These are phyloP conservation scores for Prinia subflava DNA, from an alignment of 2,113 vertebrate genomes.

Conservation along the genomic window DNA sequence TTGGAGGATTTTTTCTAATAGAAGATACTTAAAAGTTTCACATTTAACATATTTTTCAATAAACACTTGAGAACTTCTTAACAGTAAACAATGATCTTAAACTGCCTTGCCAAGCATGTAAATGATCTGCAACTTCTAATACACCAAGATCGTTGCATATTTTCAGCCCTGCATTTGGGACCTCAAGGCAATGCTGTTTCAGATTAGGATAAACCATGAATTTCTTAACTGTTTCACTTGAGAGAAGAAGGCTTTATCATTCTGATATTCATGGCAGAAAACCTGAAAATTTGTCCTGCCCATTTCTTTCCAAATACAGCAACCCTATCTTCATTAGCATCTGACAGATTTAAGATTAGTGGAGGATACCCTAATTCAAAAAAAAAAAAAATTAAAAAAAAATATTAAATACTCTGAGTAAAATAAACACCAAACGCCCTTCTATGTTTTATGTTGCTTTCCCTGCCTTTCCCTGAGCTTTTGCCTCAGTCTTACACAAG, in stretches of 20 bases:
- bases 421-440: neutral
- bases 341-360: conserved; percentile 32
- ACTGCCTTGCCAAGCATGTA: conserved; percentile 54
- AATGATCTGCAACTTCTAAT: conserved; percentile 45
- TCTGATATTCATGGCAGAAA: conserved; percentile 53
- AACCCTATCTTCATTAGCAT: neutral
- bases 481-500: neutral
- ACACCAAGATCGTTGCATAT: conserved; percentile 19
- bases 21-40: conserved; percentile 55
- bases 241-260: conserved; percentile 50
- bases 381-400: conserved; percentile 8
- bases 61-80: conserved; percentile 65
- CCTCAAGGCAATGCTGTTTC: conserved; percentile 66
- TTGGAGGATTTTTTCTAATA: conserved; percentile 62
- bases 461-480: neutral
- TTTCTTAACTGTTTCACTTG: conserved; percentile 57
- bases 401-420: neutral
- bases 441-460: neutral
- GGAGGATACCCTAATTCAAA: neutral
- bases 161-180: conserved; percentile 57
- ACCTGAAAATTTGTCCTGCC: conserved; percentile 44
- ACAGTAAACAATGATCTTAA: conserved; percentile 61
- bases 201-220: conserved; percentile 61
- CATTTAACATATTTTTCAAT: conserved; percentile 68
- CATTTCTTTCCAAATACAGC: conserved; percentile 21